A percentile compares a stretch with the other conserved stretches of the same genome.
phyloP scores from a whole-genome alignment of 2,797 vertebrate species.

The Discoglossus pictus region DNA sequence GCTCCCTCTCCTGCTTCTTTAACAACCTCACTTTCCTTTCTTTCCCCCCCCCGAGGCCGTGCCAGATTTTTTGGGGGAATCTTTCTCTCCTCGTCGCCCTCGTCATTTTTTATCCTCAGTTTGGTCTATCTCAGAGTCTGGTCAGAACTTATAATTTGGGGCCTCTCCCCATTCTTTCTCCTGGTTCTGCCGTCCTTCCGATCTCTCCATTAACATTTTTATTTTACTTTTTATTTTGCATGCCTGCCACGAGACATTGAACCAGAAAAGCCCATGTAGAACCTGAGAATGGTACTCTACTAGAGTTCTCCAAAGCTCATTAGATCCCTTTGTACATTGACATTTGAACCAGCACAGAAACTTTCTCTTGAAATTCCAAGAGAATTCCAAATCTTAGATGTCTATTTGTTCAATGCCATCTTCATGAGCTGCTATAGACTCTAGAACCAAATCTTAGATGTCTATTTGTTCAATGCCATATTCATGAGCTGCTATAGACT shows the following conservation, averaged over 20 bases:
- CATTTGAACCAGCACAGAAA: too few species aligned
- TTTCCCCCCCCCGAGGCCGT: slow-evolving; percentile 41
- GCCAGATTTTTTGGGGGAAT: slow-evolving; percentile 9
- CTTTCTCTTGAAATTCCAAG: too few species aligned
- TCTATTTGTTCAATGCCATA: too few species aligned
- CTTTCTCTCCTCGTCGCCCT: slow-evolving; percentile 16
- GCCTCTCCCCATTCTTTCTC: slow-evolving; percentile 39
- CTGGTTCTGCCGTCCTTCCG: slow-evolving; percentile 26
- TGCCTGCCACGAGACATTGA: slow-evolving; percentile 43
- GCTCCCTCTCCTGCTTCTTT: slow-evolving; percentile 43
- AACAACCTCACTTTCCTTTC: slow-evolving; percentile 40
- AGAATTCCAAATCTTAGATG: too few species aligned
- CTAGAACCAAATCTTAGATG: too few species aligned
- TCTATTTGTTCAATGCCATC: too few species aligned
- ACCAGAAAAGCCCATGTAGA: slow-evolving; percentile 26
- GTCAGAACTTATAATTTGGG: slow-evolving; percentile 41
- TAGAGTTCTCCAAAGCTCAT: background rate
- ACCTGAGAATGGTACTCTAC: background rate
- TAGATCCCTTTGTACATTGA: too few species aligned
- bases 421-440: too few species aligned
- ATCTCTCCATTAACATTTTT: slow-evolving; percentile 48
- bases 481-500: too few species aligned
- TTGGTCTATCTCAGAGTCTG: slow-evolving; percentile 32
- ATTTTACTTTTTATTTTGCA: slow-evolving; percentile 51
- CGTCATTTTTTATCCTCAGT: slow-evolving; percentile 44